A percentile compares a stretch with the other conserved stretches of the same genome.
phyloP scores from a whole-genome alignment of 2,113 vertebrate species.

The Pangasianodon gigas region DNA sequence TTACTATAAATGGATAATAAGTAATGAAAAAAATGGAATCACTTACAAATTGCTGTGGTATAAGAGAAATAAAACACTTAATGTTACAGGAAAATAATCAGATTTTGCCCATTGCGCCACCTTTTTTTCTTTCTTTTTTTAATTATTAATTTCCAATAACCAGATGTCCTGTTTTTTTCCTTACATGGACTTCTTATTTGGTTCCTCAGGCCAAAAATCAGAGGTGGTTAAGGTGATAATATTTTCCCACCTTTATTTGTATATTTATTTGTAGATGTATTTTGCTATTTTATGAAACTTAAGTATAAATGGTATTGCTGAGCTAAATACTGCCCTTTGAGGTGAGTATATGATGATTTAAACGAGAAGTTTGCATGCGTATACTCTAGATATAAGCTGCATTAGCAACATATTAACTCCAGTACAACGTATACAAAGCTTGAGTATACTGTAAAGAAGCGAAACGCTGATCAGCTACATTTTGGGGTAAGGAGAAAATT shows the following conservation, averaged over 20 bases:
- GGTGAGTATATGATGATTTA: neutral
- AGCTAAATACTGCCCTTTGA: neutral
- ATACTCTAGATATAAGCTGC: neutral
- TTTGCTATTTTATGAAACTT: neutral
- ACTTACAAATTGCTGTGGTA: too few species aligned
- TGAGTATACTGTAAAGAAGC: neutral
- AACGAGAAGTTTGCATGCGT: neutral
- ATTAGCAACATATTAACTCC: neutral
- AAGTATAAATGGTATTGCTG: neutral
- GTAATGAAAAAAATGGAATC: too few species aligned
- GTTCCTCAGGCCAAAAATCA: neutral
- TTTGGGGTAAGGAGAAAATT: neutral
- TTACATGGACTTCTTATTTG: too few species aligned
- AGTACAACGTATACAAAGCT: neutral
- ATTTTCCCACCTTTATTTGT: neutral
- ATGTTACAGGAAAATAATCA: too few species aligned
- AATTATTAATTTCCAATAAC: too few species aligned
- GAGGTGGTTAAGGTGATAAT: neutral
- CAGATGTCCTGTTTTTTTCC: too few species aligned
- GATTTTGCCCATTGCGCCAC: too few species aligned
- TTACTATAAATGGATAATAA: too few species aligned
- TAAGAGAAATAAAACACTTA: too few species aligned
- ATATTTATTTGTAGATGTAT: neutral
- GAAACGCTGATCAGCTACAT: neutral
- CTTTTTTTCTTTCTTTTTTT: too few species aligned